Base-by-base conservation (phyloP, 1,140 invertebrate species). In the Trichoplusia ni region DNA sequence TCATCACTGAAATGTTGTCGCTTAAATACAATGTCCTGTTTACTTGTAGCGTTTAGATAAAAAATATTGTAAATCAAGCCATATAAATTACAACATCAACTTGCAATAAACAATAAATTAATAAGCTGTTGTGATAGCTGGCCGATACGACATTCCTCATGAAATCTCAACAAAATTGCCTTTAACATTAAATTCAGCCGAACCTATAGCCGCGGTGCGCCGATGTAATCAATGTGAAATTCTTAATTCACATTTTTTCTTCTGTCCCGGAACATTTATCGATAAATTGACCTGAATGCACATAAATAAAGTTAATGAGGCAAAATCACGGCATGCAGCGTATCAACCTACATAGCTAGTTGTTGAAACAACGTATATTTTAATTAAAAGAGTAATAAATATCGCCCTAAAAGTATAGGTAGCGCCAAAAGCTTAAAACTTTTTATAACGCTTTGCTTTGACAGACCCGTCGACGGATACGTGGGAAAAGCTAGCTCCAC, bases 301-400 rank as follows among this genome's bases (percentile, higher is more conserved):
- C 74, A 78, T 79, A 82, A 81, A 81, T 84, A 79, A 79, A 77
- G 64, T 79, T 78, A 84, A 81, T 82, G 77, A 79, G 70, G 71
- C 67, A 69, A 82, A 82, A 75, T 78, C 72, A 78, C 71, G 71
- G 61, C 67, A 69, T 60, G 58, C 51, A 23, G 61, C 42, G 69
- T 69, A 71, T 69, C 65, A 66, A 69, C 64, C 70, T 54, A 70
- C 59, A 78, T 73, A 71, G 66, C 56, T 61, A 64, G 33, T 74
- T 64, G 27, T 69, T 66, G 53, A 58, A 59, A 60, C 47, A 38
- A 27, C 23, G 47, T 61, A 64, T 54, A 61, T 72, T 65, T 64
- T 64, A 71, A 71, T 73, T 67, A 69, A 69, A 13, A 40, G 29
- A 59, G 14, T 14, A 35, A 54, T 66, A 58, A 58, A 67, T 59